phyloP scores from a whole-genome alignment of 2,888 invertebrate genomes.

The Tenthredo notha region DNA sequence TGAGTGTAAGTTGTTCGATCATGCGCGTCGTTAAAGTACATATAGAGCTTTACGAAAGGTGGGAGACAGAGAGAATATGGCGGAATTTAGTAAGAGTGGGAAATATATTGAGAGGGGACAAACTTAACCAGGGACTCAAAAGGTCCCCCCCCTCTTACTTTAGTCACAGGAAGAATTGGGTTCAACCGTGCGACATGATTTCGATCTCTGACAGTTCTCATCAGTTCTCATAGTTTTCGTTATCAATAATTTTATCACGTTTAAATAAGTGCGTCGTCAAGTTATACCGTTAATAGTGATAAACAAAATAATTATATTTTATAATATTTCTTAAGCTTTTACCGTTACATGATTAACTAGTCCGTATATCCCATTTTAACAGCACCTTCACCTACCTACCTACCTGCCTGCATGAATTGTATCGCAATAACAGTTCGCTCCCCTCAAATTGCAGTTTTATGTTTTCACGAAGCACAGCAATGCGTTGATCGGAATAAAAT shows the following conservation, averaged over 20 bases:
- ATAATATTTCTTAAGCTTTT: neutral
- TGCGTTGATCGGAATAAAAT: neutral
- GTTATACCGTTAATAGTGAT: neutral
- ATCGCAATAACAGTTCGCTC: neutral
- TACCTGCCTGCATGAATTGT: neutral
- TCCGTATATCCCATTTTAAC: neutral
- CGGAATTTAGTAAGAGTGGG: neutral
- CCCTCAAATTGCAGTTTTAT: conserved; percentile 1
- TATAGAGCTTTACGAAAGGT: neutral
- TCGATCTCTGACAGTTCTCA: conserved; percentile 23
- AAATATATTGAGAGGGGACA: neutral
- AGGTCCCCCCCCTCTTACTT: conserved; percentile 13
- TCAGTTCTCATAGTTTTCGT: conserved; percentile 7
- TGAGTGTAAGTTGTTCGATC: neutral
- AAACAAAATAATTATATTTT: neutral
- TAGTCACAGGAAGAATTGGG: conserved; percentile 6
- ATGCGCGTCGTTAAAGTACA: neutral
- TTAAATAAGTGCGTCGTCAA: neutral
- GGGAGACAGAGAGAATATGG: neutral
- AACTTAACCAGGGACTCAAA: conserved; percentile 24
- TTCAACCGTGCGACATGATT: neutral
- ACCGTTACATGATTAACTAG: neutral
- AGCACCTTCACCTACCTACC: neutral
- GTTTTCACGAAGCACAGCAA: conserved; percentile 3
- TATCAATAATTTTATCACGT: neutral